Base-by-base conservation (phyloP, 1,140 invertebrate genomes). In the Anastrepha ludens region DNA sequence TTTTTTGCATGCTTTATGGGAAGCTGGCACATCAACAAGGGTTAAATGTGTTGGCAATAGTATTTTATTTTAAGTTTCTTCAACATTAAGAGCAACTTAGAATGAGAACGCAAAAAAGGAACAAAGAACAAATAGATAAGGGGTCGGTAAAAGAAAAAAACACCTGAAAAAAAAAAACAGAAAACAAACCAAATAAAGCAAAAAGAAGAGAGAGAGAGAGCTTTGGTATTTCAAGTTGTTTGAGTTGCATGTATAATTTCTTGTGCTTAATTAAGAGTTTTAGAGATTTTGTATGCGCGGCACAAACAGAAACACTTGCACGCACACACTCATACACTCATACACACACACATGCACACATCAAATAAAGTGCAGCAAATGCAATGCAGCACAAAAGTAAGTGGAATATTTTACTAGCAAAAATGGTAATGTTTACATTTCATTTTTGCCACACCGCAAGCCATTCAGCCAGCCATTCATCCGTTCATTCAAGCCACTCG, bases 261-360 rank as follows among this genome's bases (percentile, higher is more conserved):
- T 81, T 47, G n/a, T 29, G 47, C 74, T 81, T 81, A 81, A 81
- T 81, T 81, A 81, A 81, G 74, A 55, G 74, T 81, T 81, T 81
- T 81, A 81, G 74, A 81, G 50, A 81, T 55, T 81, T 81, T 81
- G 47, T 81, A 55, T 81, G 17, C 47, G 74, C 9, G 17, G 47
- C 47, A 20, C 47, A 81, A 81, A 81, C 44, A 81, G 55, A 20
- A 29, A 29, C 74, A 74, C 44, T 15, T 17, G 47, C 70, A 47
- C 67, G 44, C 70, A 47, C 44, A 41, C 17, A n/a, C 17, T 13
- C 64, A 67, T 8, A 39, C 5, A 39, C 60, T 17, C 29, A 67
- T 15, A 29, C 64, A 67, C 5, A 0, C 5, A 0, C 44, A 81
- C 50, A 55, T 17, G 41, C 11, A n/a, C 11, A 47, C 39, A 47